Percentiles rank a stretch among this genome's conserved stretches.
phyloP scores from a whole-genome alignment of 2,888 invertebrate genomes.

The Lobophora halterata region DNA sequence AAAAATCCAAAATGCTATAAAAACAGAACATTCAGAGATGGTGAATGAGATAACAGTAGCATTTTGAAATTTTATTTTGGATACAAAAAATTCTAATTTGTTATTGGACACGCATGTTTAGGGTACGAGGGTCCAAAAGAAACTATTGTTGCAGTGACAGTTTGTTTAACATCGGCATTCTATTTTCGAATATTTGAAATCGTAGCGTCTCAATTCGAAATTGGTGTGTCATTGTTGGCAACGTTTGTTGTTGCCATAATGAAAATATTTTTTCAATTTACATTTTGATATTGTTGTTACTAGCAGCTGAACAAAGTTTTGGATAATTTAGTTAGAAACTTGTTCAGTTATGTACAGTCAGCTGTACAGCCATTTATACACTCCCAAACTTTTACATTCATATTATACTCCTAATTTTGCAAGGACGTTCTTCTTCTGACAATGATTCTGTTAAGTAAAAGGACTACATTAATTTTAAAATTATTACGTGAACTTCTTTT shows the following conservation, averaged over 20 bases:
- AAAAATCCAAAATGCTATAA: slow-evolving; percentile 25
- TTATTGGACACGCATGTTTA: slow-evolving; percentile 60
- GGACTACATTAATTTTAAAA: no score
- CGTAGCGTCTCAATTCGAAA: slow-evolving; percentile 51
- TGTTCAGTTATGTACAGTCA: no score
- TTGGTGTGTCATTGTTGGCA: slow-evolving; percentile 28
- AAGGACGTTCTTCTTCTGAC: no score
- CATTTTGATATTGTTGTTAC: neutral
- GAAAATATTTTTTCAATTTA: slow-evolving; percentile 4
- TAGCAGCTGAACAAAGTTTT: neutral
- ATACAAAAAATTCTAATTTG: slow-evolving; percentile 47
- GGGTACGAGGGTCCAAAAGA: slow-evolving; percentile 43
- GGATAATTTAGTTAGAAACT: no score
- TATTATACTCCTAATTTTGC: no score
- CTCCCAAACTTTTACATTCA: no score
- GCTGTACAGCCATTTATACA: no score
- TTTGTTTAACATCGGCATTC: slow-evolving; percentile 57
- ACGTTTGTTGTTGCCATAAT: slow-evolving; percentile 12
- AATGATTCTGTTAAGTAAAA: no score
- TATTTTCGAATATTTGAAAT: slow-evolving; percentile 51
- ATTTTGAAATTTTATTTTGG: slow-evolving; percentile 43
- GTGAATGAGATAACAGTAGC: slow-evolving; percentile 39
- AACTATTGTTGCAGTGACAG: slow-evolving; percentile 61
- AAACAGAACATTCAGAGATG: slow-evolving; percentile 32
- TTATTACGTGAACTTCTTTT: no score